A percentile compares a stretch with the other conserved stretches of the same genome.
phyloP scores from a whole-genome alignment of 1,140 invertebrate genomes.

The Brachionus sp. region DNA sequence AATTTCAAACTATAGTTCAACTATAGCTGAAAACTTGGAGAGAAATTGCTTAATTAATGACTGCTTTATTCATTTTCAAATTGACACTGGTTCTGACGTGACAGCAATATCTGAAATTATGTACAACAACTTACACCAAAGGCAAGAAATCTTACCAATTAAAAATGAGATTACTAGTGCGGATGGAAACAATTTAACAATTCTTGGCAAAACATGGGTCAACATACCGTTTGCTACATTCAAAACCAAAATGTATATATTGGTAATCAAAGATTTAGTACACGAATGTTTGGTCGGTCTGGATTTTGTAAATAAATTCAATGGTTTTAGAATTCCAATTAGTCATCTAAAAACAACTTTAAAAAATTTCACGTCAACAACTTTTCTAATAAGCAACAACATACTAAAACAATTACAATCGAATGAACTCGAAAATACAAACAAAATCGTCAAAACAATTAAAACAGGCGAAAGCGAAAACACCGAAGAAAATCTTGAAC shows the following conservation, averaged over 20 bases:
- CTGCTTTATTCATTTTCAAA: background rate
- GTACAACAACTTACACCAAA: background rate
- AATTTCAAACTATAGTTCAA: background rate
- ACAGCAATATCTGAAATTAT: background rate
- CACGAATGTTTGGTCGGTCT: background rate
- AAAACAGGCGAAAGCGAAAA: background rate
- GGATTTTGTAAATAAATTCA: background rate
- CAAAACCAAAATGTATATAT: background rate
- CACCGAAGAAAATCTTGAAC: background rate
- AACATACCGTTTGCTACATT: background rate
- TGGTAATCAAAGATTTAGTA: background rate
- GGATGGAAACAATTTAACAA: background rate
- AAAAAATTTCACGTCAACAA: background rate
- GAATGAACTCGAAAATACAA: background rate
- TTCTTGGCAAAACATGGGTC: background rate
- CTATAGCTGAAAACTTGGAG: background rate
- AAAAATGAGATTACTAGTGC: background rate
- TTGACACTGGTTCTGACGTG: background rate
- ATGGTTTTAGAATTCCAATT: background rate
- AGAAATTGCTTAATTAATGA: background rate
- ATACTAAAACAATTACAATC: background rate
- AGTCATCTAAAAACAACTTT: background rate
- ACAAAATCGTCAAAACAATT: background rate
- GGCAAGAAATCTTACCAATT: background rate
- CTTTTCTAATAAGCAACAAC: background rate